Evolutionary conservation across 2,888 invertebrate genomes (phyloP), one percentile per base, ranked within the genome.

Genomic region (Phalera bucephala): DNA sequence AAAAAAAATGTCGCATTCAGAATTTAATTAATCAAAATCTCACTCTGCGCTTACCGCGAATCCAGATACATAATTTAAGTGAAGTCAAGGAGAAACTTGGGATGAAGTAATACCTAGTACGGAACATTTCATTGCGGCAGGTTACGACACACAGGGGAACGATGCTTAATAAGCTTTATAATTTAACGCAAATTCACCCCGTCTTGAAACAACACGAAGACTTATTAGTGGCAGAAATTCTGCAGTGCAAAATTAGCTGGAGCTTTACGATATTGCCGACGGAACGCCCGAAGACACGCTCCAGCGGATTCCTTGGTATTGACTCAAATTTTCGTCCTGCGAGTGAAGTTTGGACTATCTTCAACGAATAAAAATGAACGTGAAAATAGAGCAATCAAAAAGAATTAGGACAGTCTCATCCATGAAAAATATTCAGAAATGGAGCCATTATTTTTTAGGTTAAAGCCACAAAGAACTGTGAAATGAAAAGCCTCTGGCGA

Each of bases 161-260:
- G 66, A 81, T 85, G 77, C 70, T 73, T 85, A 81, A 83, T 86
- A 84, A 84, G 83, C 77, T 84, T 80, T 79, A 85, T 85, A 85
- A 85, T 86, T 84, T 81, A 84, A 77, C 66, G 72, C 64, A 74
- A 76, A 80, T 69, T 69, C 68, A 59, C 74, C 72, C 61, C 57
- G 59, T 51, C 60, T 59, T 45, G 52, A 45, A 67, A 62, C 57
- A 60, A 64, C 64, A 62, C 45, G 54, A 60, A 72, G 76, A 80
- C 77, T 79, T 80, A 81, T 75, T 80, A 80, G 76, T 57, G 59
- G 58, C 49, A 49, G 56, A 55, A 64, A 62, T 67, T 64, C 62
- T 59, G 46, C 55, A 55, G 49, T 46, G 51, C 59, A 41, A 64
- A 75, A 75, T 75, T 73, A 69, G 61, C 52, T 51, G 47, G 37